A percentile compares a stretch with the other conserved stretches of the same genome.
Conservation (phyloP, 1,140 invertebrate genomes). For the Neodiprion fabricii region DNA sequence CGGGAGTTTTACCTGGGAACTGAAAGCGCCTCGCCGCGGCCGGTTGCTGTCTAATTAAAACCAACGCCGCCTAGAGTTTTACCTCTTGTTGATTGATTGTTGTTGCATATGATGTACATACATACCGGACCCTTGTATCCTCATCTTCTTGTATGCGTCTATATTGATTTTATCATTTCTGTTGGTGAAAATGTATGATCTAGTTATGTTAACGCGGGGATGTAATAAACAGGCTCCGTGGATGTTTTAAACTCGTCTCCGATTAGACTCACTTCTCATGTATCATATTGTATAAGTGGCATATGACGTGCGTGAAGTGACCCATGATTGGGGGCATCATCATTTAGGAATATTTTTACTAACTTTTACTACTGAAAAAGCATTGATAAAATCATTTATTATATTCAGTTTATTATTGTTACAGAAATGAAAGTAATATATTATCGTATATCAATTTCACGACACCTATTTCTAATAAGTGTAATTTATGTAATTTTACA, state of each 20-base stretch:
- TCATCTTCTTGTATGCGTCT: slow-evolving; percentile 5
- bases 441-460: background rate
- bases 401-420: slow-evolving; percentile 42
- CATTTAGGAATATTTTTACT: slow-evolving; percentile 35
- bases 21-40: slow-evolving; percentile 27
- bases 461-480: background rate
- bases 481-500: no score
- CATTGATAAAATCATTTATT: slow-evolving; percentile 51
- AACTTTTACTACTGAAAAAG: slow-evolving; percentile 55
- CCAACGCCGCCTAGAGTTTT: background rate
- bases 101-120: background rate
- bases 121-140: background rate
- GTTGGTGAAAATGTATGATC: slow-evolving; percentile 1
- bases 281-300: no score
- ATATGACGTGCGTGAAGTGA: no score
- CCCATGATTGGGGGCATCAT: no score
- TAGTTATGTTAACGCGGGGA: background rate
- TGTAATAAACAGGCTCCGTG: background rate
- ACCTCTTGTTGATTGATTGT: background rate
- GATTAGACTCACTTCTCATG: no score
- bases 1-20: slow-evolving; percentile 47
- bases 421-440: slow-evolving; percentile 40
- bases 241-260: background rate
- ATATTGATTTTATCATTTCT: background rate
- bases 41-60: background rate